Evolutionary conservation across 1,140 invertebrate genomes (phyloP), one percentile per base, ranked within the genome.

Genomic region (Eueides isabella): DNA sequence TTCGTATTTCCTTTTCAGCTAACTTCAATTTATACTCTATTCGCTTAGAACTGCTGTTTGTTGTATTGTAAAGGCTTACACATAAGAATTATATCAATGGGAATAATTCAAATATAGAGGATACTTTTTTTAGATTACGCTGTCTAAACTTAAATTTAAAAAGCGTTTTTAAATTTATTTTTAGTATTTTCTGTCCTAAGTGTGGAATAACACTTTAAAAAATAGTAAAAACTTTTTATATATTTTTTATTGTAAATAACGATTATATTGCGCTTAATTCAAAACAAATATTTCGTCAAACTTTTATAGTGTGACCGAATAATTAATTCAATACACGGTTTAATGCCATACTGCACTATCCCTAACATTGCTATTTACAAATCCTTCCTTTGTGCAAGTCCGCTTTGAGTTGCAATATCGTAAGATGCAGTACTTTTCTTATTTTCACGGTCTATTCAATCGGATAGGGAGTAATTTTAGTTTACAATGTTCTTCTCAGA

Each of bases 401-500:
- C 48, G 48, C 65, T 73, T 73, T 63, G 65, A 67, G 64, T 73
- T 55, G 55, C 71, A 73, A 73, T 73, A 72, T 67, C 71, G 67
- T 69, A 61, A 64, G 72, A 68, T 69, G 61, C 72, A 67, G 19
- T 55, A 29, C 44, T 74, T 68, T 41, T 61, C 67, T 74, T 61
- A 65, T 74, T 70, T 61, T 44, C 30, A 48, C 70, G 33, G 35
- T 65, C 67, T 62, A 69, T 69, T 72, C 62, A 65, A 72, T 72
- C 41, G 38, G 70, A 72, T 64, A 31, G 23, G 30, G 33, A 26
- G 62, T 66, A 30, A 63, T 63, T 63, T 63, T 31, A 63, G 28
- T 29, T 63, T 30, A 63, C 61, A 63, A 63, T 29, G 61, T 31
- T 30, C 29, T 63, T 7, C 31, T 65, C 19, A 65, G n/a, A 23